phyloP scores from a whole-genome alignment of 2,113 vertebrate genomes.

The Shinisaurus crocodilurus region DNA sequence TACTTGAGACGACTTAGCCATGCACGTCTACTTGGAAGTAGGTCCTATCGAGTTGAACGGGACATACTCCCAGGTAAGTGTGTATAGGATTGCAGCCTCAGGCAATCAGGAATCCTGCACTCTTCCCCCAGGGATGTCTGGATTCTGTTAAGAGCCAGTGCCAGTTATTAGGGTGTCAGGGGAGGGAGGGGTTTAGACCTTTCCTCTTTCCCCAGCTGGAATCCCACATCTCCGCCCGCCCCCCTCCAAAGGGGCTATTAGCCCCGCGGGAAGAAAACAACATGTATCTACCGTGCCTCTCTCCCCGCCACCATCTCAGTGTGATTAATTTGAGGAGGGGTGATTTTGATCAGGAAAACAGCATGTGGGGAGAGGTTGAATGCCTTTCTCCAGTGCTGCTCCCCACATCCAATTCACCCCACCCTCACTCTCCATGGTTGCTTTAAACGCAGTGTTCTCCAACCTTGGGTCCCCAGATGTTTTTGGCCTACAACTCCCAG shows the following conservation, averaged over 20 bases:
- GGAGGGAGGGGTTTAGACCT: background rate
- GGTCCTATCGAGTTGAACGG: no score
- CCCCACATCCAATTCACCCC: background rate
- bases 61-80: background rate
- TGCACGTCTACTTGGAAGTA: no score
- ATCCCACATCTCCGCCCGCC: background rate
- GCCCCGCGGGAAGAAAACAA: background rate
- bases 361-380: background rate
- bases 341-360: background rate
- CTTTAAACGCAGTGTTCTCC: no score
- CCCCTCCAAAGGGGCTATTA: background rate
- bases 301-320: background rate
- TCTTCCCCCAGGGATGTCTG: background rate
- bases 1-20: background rate
- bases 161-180: background rate
- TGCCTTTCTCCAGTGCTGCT: background rate
- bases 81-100: background rate
- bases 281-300: background rate
- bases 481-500: no score
- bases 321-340: background rate
- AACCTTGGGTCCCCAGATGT: no score
- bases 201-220: background rate
- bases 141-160: background rate
- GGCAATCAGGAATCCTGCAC: no score
- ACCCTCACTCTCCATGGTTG: rapidly evolving